Base-by-base conservation (phyloP, 2,888 invertebrate species). In the Megalurothrips usitatus region DNA sequence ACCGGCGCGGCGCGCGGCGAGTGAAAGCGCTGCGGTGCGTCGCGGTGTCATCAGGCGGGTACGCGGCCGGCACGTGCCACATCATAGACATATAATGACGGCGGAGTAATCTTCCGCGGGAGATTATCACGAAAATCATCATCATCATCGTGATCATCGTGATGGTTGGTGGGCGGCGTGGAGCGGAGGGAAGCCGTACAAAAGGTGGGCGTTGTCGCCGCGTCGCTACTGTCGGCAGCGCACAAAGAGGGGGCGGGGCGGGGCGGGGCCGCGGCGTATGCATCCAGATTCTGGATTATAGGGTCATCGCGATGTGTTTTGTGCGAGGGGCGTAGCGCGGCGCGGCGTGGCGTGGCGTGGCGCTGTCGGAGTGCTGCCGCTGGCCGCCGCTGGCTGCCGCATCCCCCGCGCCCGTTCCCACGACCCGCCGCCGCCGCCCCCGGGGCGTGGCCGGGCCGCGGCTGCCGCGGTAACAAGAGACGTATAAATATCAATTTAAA, bases 401-500 rank as follows among this genome's bases (percentile, higher is more conserved):
- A 63, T 68, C 52, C 52, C 11, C 52, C 1, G 52, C 17, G 52
- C 49, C 49, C 63, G n/a, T 75, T 75, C 68, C 68, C 68, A 75
- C 68, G 68, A 23, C 68, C 68, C 14, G 52, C 52, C 52, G 19
- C 58, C 58, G 58, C 58, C 14, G 58, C 58, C 58, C 26, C 68
- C 12, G 34, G 34, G 34, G 34, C 34, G 34, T 43, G 34, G 34
- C 34, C 34, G 34, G 34, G 34, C 34, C 34, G 34, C 3, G 34
- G 3, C 3, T 6, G 34, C 3, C 2, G 68, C 26, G n/a, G 68
- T 75, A 75, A 75, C 68, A 23, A 75, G 68, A 75, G 68, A 75
- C 68, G 68, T 75, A 75, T 75, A 75, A 75, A 75, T 75, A 75
- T 75, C 68, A 75, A 75, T 75, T 75, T 75, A 75, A 75, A 75